Conservation (phyloP, 2,888 invertebrate species). For the Apotomis turbidana region DNA sequence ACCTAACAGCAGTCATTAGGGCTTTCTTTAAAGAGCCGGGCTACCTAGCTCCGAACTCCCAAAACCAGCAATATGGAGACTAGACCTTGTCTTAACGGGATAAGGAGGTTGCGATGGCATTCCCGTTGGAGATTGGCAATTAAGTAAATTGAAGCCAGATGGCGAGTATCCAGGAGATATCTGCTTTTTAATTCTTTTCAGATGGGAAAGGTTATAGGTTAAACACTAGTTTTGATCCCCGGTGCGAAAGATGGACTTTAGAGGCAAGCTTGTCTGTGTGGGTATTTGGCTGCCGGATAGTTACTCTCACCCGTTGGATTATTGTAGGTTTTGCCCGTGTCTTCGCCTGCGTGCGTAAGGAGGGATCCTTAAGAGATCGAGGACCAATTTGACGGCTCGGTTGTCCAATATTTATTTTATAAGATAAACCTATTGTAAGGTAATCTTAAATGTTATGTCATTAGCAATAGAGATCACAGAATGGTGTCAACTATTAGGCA, state of each 20-base stretch:
- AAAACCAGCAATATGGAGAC: not conserved
- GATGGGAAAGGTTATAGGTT: not conserved
- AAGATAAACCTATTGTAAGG: too few relatives aligned
- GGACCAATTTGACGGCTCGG: too few relatives aligned
- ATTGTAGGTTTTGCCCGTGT: too few relatives aligned
- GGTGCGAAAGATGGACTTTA: not conserved
- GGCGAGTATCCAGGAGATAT: not conserved
- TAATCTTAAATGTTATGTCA: too few relatives aligned
- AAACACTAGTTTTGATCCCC: not conserved
- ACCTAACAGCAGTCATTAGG: conserved; percentile 34
- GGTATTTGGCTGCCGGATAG: too few relatives aligned
- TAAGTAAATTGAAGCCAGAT: conserved; percentile 27
- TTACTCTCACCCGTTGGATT: too few relatives aligned
- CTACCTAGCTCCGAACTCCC: not conserved
- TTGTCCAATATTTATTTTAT: too few relatives aligned
- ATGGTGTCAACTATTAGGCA: too few relatives aligned
- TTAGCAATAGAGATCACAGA: too few relatives aligned
- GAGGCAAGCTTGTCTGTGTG: too few relatives aligned
- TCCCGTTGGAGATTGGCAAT: conserved; percentile 27
- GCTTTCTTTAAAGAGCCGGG: conserved; percentile 33
- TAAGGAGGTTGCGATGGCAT: not conserved
- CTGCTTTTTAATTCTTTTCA: conserved; percentile 11
- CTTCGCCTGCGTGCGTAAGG: too few relatives aligned
- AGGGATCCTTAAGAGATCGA: too few relatives aligned
- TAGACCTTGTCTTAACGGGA: conserved; percentile 3